These are phyloP conservation scores for Pantherophis alleghaniensis DNA, from an alignment of 2,797 vertebrate genomes.

Conservation along the genomic window DNA sequence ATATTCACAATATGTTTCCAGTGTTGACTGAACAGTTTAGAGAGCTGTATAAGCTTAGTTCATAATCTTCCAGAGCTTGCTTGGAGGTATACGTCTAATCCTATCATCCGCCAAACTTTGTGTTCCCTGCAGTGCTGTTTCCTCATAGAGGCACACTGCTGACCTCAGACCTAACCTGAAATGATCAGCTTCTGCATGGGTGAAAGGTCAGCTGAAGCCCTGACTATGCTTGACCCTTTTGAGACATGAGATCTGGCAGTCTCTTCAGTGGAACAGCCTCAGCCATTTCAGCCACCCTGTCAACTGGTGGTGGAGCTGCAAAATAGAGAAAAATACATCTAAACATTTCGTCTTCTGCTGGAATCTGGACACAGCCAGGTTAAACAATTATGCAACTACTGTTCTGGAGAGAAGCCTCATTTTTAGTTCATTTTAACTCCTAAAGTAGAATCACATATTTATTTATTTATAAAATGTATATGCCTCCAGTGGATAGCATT, in stretches of 20 bases:
- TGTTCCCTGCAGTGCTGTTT: slow-evolving; percentile 32
- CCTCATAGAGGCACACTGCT: slow-evolving; percentile 17
- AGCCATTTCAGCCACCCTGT: slow-evolving; percentile 30
- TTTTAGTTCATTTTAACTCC: background rate
- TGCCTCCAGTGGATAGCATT: background rate
- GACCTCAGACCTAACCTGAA: slow-evolving; percentile 44
- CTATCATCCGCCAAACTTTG: background rate
- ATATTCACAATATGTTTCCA: background rate
- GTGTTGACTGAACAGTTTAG: background rate
- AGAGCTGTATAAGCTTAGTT: background rate
- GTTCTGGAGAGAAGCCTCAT: background rate
- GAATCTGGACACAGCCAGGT: slow-evolving; percentile 5
- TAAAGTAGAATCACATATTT: background rate
- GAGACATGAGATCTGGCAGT: slow-evolving; percentile 29
- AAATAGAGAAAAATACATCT: slow-evolving; percentile 1
- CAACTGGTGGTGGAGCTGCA: background rate
- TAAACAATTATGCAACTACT: background rate
- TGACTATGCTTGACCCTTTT: slow-evolving; percentile 37
- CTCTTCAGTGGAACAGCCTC: slow-evolving; percentile 42
- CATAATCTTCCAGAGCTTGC: background rate
- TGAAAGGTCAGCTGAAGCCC: slow-evolving; percentile 46
- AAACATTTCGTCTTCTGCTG: background rate
- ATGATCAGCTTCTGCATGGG: slow-evolving; percentile 35
- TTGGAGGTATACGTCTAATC: slow-evolving; percentile 8
- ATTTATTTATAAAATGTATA: background rate